Evolutionary conservation across 2,888 invertebrate genomes (phyloP).

Genomic region (Lamellibrachia satsuma): DNA sequence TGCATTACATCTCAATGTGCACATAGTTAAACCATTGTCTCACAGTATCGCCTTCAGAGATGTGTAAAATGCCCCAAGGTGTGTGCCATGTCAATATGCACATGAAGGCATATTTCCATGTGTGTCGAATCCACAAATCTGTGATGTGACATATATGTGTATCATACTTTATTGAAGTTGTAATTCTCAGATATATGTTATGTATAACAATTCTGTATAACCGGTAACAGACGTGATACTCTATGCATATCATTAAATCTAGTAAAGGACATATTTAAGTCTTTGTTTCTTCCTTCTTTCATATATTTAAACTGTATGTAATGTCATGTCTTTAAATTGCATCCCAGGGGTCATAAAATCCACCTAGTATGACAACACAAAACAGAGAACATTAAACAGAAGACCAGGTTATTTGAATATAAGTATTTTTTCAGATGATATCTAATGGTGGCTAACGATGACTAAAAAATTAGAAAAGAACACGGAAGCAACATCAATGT

Average conservation of each 20-base stretch:
- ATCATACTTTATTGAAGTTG: background rate
- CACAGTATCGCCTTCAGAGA: background rate
- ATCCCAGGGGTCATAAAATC: background rate
- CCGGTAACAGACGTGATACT: background rate
- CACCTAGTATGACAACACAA: no score
- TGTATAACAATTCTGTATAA: background rate
- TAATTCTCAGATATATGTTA: background rate
- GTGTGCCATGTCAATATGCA: background rate
- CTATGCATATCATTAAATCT: slow-evolving; percentile 12
- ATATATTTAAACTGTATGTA: background rate
- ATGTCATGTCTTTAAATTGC: background rate
- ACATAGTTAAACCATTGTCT: background rate
- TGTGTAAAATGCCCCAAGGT: background rate
- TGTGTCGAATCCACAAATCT: background rate
- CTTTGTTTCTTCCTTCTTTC: background rate
- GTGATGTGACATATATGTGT: background rate
- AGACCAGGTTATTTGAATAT: background rate
- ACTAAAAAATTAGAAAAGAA: no score
- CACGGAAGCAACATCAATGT: no score
- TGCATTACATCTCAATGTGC: background rate
- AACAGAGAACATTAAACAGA: no score
- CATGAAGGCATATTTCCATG: background rate
- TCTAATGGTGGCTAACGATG: no score
- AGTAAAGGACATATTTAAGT: background rate
- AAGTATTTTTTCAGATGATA: no score